Evolutionary conservation across 2,888 invertebrate genomes (phyloP), one percentile per base, ranked within the genome.

Genomic region (Philhelius pedissequus): DNA sequence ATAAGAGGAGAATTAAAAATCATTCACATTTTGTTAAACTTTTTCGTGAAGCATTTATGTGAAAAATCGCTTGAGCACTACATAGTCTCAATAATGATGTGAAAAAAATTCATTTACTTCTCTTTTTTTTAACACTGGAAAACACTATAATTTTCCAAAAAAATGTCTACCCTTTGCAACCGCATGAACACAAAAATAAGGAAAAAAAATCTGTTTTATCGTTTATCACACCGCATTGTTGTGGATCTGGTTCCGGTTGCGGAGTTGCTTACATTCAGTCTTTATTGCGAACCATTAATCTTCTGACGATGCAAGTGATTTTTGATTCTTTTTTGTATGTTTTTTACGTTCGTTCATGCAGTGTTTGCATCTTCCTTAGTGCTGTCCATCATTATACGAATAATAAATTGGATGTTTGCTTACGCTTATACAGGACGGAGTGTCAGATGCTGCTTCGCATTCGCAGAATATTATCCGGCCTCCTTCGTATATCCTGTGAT

Each of bases 241-340:
- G 58, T 50, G 35, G 50, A 43, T 15, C 2, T 8, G 15, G 27
- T 52, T 52, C 50, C 30, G 32, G 11, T 32, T 64, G 27, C 62
- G 48, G 69, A 50, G 74, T 77, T 83, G 48, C 82, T 78, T 78
- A 11, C 73, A 68, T 70, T 83, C 78, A 77, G n/a, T n/a, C 40
- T 78, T 69, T 64, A 83, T 70, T 83, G 62, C 50, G 20, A 78
- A 74, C 78, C 79, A 83, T 83, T 78, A 83, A 83, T 83, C 83
- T 78, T 62, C 48, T 77, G 48, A 58, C 74, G 79, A 75, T 83
- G 83, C 78, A 78, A 83, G 73, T 78, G 83, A 83, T 74, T 83
- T 78, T 69, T 69, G 22, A 8, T 38, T 58, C 58, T 64, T 43
- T 38, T 45, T 25, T 35, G n/a, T n/a, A n/a, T n/a, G n/a, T n/a